A percentile compares a stretch with the other conserved stretches of the same genome.
These are phyloP conservation scores for Cassiopea xamachana DNA, from an alignment of 30 jellyfish, hydroid and myxozoan species.

Conservation along the genomic window DNA sequence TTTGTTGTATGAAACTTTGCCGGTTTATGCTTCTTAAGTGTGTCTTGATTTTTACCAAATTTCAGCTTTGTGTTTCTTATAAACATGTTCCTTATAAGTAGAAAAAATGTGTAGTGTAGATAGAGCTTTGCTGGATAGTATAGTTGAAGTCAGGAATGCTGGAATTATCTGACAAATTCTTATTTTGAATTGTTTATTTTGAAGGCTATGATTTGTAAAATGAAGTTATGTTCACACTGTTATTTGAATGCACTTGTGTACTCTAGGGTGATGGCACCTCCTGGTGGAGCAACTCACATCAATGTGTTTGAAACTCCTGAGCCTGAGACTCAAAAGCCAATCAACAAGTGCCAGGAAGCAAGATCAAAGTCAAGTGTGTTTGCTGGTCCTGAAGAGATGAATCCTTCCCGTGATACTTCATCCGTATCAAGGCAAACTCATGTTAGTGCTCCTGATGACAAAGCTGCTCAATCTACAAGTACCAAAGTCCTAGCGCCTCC, in stretches of 20 bases:
- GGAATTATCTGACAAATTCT: no score
- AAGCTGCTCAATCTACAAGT: slow-evolving; percentile 42
- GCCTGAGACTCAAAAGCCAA: slow-evolving; percentile 69
- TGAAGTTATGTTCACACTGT: no score
- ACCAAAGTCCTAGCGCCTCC: slow-evolving; percentile 76
- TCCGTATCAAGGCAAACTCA: slow-evolving; percentile 50
- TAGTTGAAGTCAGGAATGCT: no score
- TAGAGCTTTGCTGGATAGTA: no score
- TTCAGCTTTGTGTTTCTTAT: no score
- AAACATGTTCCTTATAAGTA: no score
- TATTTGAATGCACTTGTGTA: background rate
- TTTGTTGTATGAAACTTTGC: no score
- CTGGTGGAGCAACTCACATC: slow-evolving; percentile 80
- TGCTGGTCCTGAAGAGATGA: slow-evolving; percentile 75
- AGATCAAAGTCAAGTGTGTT: slow-evolving; percentile 73
- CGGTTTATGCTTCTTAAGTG: no score
- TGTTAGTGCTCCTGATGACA: slow-evolving; percentile 20
- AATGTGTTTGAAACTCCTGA: slow-evolving; percentile 73
- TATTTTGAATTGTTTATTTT: no score
- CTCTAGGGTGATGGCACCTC: slow-evolving; percentile 83
- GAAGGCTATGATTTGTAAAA: no score
- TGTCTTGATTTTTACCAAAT: no score
- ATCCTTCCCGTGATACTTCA: slow-evolving; percentile 63
- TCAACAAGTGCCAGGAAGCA: slow-evolving; percentile 74
- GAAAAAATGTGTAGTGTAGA: no score